phyloP scores from a whole-genome alignment of 2,888 invertebrate species.

The Zhengitettix transpicula region DNA sequence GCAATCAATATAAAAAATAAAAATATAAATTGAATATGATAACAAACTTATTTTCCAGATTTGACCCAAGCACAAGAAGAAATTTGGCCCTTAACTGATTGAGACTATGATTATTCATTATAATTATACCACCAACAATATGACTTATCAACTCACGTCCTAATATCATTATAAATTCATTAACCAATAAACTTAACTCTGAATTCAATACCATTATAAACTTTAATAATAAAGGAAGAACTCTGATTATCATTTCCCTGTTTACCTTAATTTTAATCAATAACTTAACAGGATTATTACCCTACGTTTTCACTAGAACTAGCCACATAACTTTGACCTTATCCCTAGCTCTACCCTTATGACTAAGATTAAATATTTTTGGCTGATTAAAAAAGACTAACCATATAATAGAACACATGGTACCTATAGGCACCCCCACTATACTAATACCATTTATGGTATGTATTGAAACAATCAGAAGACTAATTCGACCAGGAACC shows the following conservation, averaged over 20 bases:
- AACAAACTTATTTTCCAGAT: conserved; percentile 48
- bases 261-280: conserved; percentile 44
- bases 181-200: conserved; percentile 30
- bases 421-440: conserved; percentile 47
- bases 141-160: conserved; percentile 38
- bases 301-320: conserved; percentile 60
- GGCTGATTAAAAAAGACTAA: no score
- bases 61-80: conserved; percentile 41
- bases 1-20: conserved; percentile 19
- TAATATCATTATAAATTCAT: conserved; percentile 31
- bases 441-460: conserved; percentile 55
- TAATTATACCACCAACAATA: conserved; percentile 34
- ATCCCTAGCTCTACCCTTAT: conserved; percentile 40
- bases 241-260: conserved; percentile 37
- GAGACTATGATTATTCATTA: conserved; percentile 33
- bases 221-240: conserved; percentile 29
- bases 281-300: conserved; percentile 51
- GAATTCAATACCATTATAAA: conserved; percentile 41
- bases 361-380: conserved; percentile 48
- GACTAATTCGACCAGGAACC: conserved; percentile 51
- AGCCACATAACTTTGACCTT: conserved; percentile 38
- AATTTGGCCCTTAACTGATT: conserved; percentile 40
- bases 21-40: conserved; percentile 40
- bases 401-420: conserved; percentile 48
- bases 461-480: conserved; percentile 56